Conservation (phyloP, 2,888 invertebrate species). For the Amphimallon solstitiale region DNA sequence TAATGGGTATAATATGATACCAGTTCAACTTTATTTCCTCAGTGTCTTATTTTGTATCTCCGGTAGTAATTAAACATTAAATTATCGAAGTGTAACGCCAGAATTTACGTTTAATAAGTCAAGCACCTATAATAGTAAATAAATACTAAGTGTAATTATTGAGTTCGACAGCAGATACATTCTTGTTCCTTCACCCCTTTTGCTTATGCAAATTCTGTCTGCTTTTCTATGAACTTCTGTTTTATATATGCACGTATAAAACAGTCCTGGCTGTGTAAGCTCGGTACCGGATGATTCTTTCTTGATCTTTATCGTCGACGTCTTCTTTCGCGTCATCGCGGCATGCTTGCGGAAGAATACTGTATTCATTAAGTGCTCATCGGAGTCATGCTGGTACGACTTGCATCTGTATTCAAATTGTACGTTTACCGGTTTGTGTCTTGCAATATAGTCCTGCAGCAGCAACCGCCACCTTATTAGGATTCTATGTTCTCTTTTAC, state of each 20-base stretch:
- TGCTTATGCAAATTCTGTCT: slow-evolving; percentile 25
- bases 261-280: not conserved
- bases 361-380: slow-evolving; percentile 21
- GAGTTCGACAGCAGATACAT: not conserved
- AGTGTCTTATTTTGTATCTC: slow-evolving; percentile 5
- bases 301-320: slow-evolving; percentile 17
- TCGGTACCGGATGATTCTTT: slow-evolving; percentile 12
- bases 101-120: slow-evolving; percentile 7
- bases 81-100: slow-evolving; percentile 21
- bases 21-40: slow-evolving; percentile 18
- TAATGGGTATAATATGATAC: slow-evolving; percentile 12
- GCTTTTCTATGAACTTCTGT: slow-evolving; percentile 22
- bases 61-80: slow-evolving; percentile 1
- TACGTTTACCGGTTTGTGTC: slow-evolving; percentile 20
- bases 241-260: slow-evolving; percentile 17
- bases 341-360: slow-evolving; percentile 5
- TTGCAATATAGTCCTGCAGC: not conserved
- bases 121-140: slow-evolving; percentile 6
- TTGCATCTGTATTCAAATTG: slow-evolving; percentile 18
- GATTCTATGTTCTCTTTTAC: not conserved
- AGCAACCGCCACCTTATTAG: slow-evolving; percentile 18
- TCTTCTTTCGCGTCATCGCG: slow-evolving; percentile 13
- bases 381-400: slow-evolving; percentile 8
- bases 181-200: slow-evolving; percentile 19
- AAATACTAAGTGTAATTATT: slow-evolving; percentile 18